These are phyloP conservation scores for Macrotus californicus DNA, from an alignment of 2,113 vertebrate genomes.

Conservation along the genomic window DNA sequence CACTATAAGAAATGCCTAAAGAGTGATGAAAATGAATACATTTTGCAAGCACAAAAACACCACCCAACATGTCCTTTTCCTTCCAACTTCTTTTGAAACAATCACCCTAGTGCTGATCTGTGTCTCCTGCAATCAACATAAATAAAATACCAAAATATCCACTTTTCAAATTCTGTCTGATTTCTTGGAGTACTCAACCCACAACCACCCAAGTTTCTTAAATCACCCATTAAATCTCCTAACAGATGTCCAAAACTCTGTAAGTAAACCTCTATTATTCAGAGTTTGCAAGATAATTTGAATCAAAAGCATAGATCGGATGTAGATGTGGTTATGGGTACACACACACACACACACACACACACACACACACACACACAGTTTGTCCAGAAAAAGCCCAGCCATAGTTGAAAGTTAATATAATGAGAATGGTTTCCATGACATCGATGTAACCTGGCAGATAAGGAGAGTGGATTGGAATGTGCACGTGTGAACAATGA, in stretches of 20 bases:
- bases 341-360: too few relatives aligned
- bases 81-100: background rate
- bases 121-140: background rate
- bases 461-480: too few relatives aligned
- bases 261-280: background rate
- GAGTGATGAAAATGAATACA: background rate
- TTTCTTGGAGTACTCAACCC: background rate
- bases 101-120: background rate
- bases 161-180: background rate
- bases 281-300: background rate
- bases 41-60: background rate
- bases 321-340: background rate
- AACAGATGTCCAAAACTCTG: background rate
- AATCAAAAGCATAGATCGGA: background rate
- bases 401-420: too few relatives aligned
- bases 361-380: too few relatives aligned
- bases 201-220: background rate
- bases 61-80: background rate
- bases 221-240: background rate
- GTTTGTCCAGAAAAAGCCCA: too few relatives aligned
- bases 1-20: background rate
- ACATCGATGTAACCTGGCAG: too few relatives aligned
- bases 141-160: background rate
- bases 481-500: too few relatives aligned
- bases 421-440: too few relatives aligned